Conservation (phyloP, 2,888 invertebrate species). For the Cryptus viduatorius region DNA sequence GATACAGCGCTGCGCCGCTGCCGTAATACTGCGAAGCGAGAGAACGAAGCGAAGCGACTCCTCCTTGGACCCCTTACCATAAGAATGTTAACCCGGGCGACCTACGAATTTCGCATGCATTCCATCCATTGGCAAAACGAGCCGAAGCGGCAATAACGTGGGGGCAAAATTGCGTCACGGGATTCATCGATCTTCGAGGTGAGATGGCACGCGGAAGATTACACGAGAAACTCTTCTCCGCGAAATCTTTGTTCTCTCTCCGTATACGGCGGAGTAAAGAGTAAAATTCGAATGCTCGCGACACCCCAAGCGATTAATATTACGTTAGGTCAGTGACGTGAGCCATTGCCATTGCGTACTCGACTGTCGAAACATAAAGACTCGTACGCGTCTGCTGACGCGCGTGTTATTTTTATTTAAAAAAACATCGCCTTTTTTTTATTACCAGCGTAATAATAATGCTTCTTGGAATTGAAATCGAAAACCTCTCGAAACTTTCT, state of each 20-base stretch:
- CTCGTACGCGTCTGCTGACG: background rate
- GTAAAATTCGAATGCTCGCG: background rate
- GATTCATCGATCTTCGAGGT: conserved; percentile 4
- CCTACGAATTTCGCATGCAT: conserved; percentile 59
- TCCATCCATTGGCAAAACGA: conserved; percentile 38
- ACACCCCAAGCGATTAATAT: conserved; percentile 47
- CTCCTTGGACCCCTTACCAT: conserved; percentile 19
- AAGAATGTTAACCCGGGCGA: conserved; percentile 45
- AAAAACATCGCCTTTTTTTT: background rate
- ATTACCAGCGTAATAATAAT: conserved; percentile 25
- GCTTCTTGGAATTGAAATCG: conserved; percentile 1
- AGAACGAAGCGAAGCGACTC: conserved; percentile 10
- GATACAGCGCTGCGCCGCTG: conserved; percentile 13
- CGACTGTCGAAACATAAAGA: conserved; percentile 14
- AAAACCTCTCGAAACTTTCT: conserved; percentile 34
- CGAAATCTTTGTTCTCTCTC: background rate
- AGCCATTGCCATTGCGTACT: conserved; percentile 11
- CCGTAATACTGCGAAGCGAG: conserved; percentile 18
- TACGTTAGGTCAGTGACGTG: conserved; percentile 61
- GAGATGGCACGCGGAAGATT: conserved; percentile 14
- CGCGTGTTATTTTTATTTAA: background rate
- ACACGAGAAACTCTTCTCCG: background rate
- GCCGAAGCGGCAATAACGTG: background rate
- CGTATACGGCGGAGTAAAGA: background rate
- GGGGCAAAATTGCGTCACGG: conserved; percentile 42